Base-by-base conservation (phyloP, 2,888 invertebrate genomes). In the Troglohyphantes excavatus region DNA sequence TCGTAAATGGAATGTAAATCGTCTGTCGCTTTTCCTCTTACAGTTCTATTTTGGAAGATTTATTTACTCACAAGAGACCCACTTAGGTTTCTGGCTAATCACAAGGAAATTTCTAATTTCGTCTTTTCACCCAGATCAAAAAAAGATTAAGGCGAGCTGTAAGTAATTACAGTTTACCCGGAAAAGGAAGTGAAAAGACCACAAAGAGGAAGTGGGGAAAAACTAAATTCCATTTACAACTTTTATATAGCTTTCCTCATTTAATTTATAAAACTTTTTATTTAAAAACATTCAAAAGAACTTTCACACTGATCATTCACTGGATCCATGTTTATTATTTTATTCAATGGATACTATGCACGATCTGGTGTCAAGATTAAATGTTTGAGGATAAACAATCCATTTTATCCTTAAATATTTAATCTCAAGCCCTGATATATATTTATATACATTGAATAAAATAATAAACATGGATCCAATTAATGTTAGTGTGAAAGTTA, bases 101-200 rank as follows among this genome's bases (percentile, higher is more conserved):
- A n/a, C 27, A 39, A 61, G 86, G 78, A 78, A 86, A 86, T 63
- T 70, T 67, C 76, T 76, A 67, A 68, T 33, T 76, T 76, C 17
- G 53, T 59, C n/a, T n/a, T 67, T 76, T 67, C 21, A 39, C 21
- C 59, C 59, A 29, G 17, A 43, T 23, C 46, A 29, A 19, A 68
- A 43, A 72, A 46, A 46, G 26, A 72, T 72, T 53, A n/a, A 27
- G 27, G 43, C 0, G 39, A 53, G 9, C 11, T 75, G 61, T 33
- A 29, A 63, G 63, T 78, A 78, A 63, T 78, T 43, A 65, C 61
- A 39, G 19, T 39, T 43, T n/a, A 65, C 39, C 78, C 78, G 78
- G 78, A 78, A 78, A 33, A 33, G 59, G 33, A 43, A 65, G 72
- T 29, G 19, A 26, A 65, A 39, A 65, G 23, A 78, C 21, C 6